Evolutionary conservation across 2,113 vertebrate genomes (phyloP).

Genomic region (Sinocyclocheilus anophthalmus): DNA sequence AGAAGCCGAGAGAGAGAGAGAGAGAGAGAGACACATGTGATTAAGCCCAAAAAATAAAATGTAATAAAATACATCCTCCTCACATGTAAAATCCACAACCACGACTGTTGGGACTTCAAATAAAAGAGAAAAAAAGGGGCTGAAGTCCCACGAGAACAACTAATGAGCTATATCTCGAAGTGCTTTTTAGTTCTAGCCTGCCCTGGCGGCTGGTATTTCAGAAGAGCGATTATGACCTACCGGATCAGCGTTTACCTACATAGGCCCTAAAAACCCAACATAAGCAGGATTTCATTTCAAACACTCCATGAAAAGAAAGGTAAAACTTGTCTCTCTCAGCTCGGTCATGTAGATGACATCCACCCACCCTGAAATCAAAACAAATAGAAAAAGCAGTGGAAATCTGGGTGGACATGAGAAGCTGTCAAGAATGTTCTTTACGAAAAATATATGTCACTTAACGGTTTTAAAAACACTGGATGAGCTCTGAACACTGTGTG

Average conservation of each 20-base stretch:
- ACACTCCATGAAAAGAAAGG: constrained; percentile 44
- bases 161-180: constrained; percentile 45
- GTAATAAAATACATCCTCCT: constrained; percentile 51
- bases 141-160: constrained; percentile 48
- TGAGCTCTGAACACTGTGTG: constrained; percentile 49
- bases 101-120: constrained; percentile 49
- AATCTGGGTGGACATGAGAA: constrained; percentile 10
- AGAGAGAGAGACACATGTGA: constrained; percentile 27
- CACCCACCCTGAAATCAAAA: constrained; percentile 16
- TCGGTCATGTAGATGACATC: constrained; percentile 6
- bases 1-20: constrained; percentile 16
- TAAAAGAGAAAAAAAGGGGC: constrained; percentile 35
- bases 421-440: constrained; percentile 11
- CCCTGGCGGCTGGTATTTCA: constrained; percentile 41
- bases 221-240: constrained; percentile 38
- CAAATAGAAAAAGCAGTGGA: constrained; percentile 5
- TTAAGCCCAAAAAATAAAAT: constrained; percentile 23
- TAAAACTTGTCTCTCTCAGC: constrained; percentile 37
- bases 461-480: constrained; percentile 43
- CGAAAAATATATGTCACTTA: constrained; percentile 32
- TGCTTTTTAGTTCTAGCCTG: constrained; percentile 52
- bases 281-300: constrained; percentile 42
- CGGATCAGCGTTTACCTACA: constrained; percentile 37
- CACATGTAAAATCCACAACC: constrained; percentile 58
- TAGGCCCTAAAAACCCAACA: constrained; percentile 30